Percentiles rank a stretch among this genome's conserved stretches.
Evolutionary conservation across 2,797 vertebrate genomes (phyloP).

Genomic region (Anguilla marmorata): DNA sequence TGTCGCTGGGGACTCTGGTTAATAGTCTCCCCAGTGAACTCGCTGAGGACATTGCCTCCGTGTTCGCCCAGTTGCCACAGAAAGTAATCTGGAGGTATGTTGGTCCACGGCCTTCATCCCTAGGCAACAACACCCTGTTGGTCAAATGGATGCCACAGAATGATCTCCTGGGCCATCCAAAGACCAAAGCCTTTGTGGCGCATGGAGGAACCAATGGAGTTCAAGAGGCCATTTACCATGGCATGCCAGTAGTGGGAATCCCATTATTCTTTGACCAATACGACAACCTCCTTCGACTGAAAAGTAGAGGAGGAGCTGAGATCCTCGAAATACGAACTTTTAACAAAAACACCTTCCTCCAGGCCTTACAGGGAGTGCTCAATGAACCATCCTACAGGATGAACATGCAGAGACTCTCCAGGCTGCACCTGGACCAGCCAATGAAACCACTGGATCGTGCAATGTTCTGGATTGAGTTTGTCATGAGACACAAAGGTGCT

Average conservation of each 20-base stretch:
- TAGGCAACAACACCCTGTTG: slow-evolving; percentile 56
- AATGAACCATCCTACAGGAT: slow-evolving; percentile 48
- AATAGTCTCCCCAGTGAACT: slow-evolving; percentile 35
- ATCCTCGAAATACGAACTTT: slow-evolving; percentile 42
- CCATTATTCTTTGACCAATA: slow-evolving; percentile 55
- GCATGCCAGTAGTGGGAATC: slow-evolving; percentile 51
- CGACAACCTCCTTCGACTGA: slow-evolving; percentile 53
- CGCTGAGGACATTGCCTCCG: slow-evolving; percentile 46
- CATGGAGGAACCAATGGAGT: slow-evolving; percentile 57
- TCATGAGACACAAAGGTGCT: slow-evolving; percentile 53
- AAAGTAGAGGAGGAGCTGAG: slow-evolving; percentile 45
- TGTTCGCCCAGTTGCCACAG: slow-evolving; percentile 54
- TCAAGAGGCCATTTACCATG: slow-evolving; percentile 57
- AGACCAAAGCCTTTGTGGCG: slow-evolving; percentile 52
- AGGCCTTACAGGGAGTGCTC: slow-evolving; percentile 47
- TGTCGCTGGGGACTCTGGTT: slow-evolving; percentile 55
- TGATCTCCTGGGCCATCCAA: slow-evolving; percentile 55
- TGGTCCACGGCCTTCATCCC: slow-evolving; percentile 43
- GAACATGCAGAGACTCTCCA: slow-evolving; percentile 56
- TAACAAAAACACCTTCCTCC: slow-evolving; percentile 42
- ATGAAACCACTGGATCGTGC: slow-evolving; percentile 51
- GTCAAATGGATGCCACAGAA: slow-evolving; percentile 58
- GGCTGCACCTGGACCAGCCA: slow-evolving; percentile 51
- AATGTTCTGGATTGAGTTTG: slow-evolving; percentile 55
- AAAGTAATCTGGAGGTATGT: slow-evolving; percentile 52